A percentile compares a stretch with the other conserved stretches of the same genome.
Evolutionary conservation across 2,888 invertebrate species (phyloP).

Genomic region (Caenorhabditis doughertyi): DNA sequence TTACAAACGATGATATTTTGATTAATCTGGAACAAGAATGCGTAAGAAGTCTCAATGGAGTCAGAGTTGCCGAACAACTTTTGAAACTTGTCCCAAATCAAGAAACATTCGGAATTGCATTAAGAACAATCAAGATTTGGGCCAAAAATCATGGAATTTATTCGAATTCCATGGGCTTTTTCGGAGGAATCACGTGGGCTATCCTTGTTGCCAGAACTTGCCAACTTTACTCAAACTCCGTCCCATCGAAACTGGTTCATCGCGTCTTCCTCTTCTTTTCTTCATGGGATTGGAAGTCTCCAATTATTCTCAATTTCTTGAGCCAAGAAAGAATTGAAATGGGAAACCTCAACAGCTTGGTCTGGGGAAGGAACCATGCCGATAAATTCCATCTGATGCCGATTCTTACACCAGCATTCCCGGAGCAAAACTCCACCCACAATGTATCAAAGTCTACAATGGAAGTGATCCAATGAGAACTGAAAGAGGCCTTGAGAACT

Average conservation of each 20-base stretch:
- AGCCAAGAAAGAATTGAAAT: too few relatives aligned
- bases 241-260: slow-evolving; percentile 94
- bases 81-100: slow-evolving; percentile 95
- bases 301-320: too few relatives aligned
- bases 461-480: slow-evolving; percentile 94
- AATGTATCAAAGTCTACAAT: slow-evolving; percentile 95
- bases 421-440: slow-evolving; percentile 99
- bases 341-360: too few relatives aligned
- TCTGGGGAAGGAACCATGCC: not conserved
- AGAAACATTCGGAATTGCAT: slow-evolving; percentile 93
- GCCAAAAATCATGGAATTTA: slow-evolving; percentile 88
- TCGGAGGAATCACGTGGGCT: slow-evolving; percentile 97
- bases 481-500: slow-evolving; percentile 87
- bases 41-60: too few relatives aligned
- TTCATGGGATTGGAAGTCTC: slow-evolving; percentile 96
- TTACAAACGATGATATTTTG: slow-evolving; percentile 93
- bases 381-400: slow-evolving; percentile 87
- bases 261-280: slow-evolving; percentile 99
- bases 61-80: slow-evolving; percentile 98
- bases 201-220: slow-evolving; percentile 98
- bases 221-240: slow-evolving; percentile 97
- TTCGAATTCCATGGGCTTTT: slow-evolving; percentile 96
- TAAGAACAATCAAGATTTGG: slow-evolving; percentile 92
- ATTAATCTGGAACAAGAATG: slow-evolving; percentile 97
- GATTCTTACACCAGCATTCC: slow-evolving; percentile 99